phyloP scores from a whole-genome alignment of 64 coral and sea anemone species.

The Exaiptasia diaphana region DNA sequence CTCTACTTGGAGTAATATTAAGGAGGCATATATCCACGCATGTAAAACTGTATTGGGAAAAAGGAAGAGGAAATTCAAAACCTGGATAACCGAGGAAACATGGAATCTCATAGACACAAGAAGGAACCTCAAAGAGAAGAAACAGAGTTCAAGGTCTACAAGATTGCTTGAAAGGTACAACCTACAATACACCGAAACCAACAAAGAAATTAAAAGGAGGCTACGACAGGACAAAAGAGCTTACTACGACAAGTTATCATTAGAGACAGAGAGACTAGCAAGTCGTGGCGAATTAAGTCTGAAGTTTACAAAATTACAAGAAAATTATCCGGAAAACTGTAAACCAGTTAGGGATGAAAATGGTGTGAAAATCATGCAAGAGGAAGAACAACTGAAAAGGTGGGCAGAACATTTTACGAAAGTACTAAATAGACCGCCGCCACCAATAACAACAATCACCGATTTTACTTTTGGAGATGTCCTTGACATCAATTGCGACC shows the following conservation, averaged over 20 bases:
- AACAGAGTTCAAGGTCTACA: background rate
- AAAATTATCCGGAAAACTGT: background rate
- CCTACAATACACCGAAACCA: background rate
- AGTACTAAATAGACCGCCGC: background rate
- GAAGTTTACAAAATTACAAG: background rate
- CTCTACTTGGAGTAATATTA: background rate
- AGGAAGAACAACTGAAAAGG: background rate
- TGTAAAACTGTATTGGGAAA: background rate
- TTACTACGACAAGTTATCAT: background rate
- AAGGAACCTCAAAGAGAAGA: background rate
- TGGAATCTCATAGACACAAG: background rate
- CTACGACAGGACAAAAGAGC: background rate
- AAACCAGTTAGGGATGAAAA: background rate
- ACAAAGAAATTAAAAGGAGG: background rate
- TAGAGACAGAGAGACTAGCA: background rate
- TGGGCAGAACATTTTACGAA: background rate
- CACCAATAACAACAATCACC: background rate
- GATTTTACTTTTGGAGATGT: background rate
- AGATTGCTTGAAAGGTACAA: background rate
- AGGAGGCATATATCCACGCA: background rate
- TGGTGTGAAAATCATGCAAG: background rate
- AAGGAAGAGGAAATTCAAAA: background rate
- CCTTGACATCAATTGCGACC: background rate
- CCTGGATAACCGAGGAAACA: background rate
- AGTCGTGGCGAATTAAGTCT: background rate